Evolutionary conservation across 1,140 invertebrate genomes (phyloP), one percentile per base, ranked within the genome.

Genomic region (Drosophila ficusphila): DNA sequence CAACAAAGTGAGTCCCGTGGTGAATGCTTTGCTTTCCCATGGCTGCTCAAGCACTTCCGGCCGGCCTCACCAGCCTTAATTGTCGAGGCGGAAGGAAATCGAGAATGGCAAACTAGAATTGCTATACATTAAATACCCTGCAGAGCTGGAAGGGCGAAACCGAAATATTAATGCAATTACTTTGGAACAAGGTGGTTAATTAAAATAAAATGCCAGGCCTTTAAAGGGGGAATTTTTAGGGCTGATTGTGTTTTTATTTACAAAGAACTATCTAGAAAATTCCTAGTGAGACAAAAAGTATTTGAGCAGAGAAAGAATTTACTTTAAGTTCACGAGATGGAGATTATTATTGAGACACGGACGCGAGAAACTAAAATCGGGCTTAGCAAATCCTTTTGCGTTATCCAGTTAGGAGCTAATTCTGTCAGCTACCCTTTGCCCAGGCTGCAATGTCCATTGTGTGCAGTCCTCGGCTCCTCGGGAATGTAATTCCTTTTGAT

Each of bases 21-120:
- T 86, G 79, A 85, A 85, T 79, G 71, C 56, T 85, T 68, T 71
- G 33, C 52, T 76, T 82, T 64, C 64, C 71, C 47, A 52, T 76
- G 71, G 52, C 58, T 56, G 69, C 57, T 61, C 42, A 21, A 70
- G 51, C 64, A 25, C 64, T 83, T 82, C 74, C 79, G 25, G n/a
- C 16, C 72, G 58, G 65, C 49, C 27, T 38, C 38, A 33, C 34
- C 38, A 23, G 52, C 69, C 61, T 68, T 64, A 72, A 72, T 86
- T 79, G 76, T 76, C 39, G 64, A 57, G 18, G 38, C n/a, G 53
- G 47, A 71, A 23, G n/a, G 31, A 47, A 47, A 21, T 53, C 33
- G 16, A 41, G 21, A 58, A 25, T 33, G 12, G 2, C 14, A 12
- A 25, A 21, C 23, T 8, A 46, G 12, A 14, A 14, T 25, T 16